phyloP scores from a whole-genome alignment of 1,140 invertebrate species.

The Drosophila fuyamai region DNA sequence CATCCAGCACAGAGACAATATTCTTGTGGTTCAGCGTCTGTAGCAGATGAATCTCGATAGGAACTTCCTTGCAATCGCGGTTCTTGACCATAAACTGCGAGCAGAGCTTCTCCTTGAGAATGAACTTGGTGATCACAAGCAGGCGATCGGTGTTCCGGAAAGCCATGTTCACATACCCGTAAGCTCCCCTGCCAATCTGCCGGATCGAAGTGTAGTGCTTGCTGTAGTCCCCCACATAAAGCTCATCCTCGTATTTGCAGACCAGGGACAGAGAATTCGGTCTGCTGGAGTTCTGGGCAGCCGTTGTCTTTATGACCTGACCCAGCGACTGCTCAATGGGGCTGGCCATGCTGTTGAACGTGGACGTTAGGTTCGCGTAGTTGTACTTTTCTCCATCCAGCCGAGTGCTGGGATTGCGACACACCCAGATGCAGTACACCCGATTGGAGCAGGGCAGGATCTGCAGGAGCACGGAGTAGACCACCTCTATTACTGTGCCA shows the following conservation, averaged over 20 bases:
- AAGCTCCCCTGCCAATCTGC: conserved; percentile 91
- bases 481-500: conserved; percentile 56
- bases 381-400: conserved; percentile 62
- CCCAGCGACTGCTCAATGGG: conserved; percentile 85
- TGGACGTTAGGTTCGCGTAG: conserved; percentile 84
- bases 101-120: conserved; percentile 89
- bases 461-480: conserved; percentile 64
- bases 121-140: conserved; percentile 91
- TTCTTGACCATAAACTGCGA: conserved; percentile 89
- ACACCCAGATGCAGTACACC: conserved; percentile 86
- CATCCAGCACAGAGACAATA: conserved; percentile 90
- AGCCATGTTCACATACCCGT: conserved; percentile 90
- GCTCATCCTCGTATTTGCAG: conserved; percentile 86
- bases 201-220: conserved; percentile 89
- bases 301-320: conserved; percentile 70
- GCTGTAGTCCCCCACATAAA: conserved; percentile 87
- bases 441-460: conserved; percentile 75
- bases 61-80: conserved; percentile 86
- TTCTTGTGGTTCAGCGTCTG: conserved; percentile 89
- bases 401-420: conserved; percentile 85
- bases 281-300: conserved; percentile 84
- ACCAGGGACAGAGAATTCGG: conserved; percentile 86
- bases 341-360: conserved; percentile 85
- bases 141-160: conserved; percentile 87
- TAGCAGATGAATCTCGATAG: conserved; percentile 89